Base-by-base conservation (phyloP, 2,888 invertebrate genomes). In the Amiota mariae region DNA sequence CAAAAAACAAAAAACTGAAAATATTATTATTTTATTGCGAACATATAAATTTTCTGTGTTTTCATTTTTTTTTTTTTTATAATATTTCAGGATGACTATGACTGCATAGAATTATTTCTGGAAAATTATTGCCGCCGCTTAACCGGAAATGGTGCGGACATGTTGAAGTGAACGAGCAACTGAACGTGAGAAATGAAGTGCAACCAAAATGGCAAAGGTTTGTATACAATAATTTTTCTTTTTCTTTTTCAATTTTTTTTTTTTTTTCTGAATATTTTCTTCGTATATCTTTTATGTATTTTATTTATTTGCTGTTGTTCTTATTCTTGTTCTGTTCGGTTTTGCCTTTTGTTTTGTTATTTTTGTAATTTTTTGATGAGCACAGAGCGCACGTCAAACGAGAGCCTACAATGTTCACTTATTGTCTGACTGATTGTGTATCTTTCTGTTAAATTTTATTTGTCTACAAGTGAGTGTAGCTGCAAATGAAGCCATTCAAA, bases 401-500 rank as follows among this genome's bases (percentile, higher is more conserved):
- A 36, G 36, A 36, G 36, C 36, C 36, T 36, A 36, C 36, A 36
- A 36, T 36, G 36, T 36, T 36, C 36, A 36, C 36, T 36, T 36
- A 36, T 36, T 36, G 36, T 36, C 36, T 36, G 36, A 36, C 36
- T 36, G 36, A 36, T 36, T 36, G 36, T 36, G 36, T 36, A 36
- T 36, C 36, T 36, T 36, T 36, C 6, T 36, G 36, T 36, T 36
- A 6, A 36, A 36, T 4, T 36, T 36, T 36, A 36, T 36, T 36
- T 36, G 36, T 36, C 61, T 11, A 24, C 48, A 64, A 48, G 10
- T 48, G 48, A 48, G 47, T 15, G 8, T 47, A 64, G 11, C 54
- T n/a, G 54, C 13, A 74, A 66, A 74, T 67, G 79, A 77, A 79
- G 77, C 79, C 79, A 76, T 77, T 74, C 57, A 78, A 79, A 77